Conservation (phyloP, 2,113 vertebrate species). For the Bungarus multicinctus region DNA sequence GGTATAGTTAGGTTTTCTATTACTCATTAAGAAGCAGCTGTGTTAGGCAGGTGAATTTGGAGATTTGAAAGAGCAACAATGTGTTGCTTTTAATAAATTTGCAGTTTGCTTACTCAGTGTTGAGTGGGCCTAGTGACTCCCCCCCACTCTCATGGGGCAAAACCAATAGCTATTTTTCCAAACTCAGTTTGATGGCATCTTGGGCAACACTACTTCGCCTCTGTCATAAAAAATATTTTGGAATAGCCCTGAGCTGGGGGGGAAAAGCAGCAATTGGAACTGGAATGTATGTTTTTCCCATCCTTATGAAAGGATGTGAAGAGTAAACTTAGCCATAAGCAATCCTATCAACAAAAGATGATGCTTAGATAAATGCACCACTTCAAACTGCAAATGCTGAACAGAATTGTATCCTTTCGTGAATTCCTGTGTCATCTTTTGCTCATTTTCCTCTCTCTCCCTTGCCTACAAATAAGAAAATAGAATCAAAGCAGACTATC, state of each 20-base stretch:
- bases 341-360: not conserved
- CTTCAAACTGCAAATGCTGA: not conserved
- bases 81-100: not conserved
- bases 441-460: not conserved
- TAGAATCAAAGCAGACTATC: not conserved
- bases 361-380: not conserved
- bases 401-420: not conserved
- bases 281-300: not conserved
- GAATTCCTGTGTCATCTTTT: not conserved
- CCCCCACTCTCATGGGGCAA: not conserved
- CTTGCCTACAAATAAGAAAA: not conserved
- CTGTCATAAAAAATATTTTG: not conserved
- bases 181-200: not conserved
- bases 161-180: not conserved
- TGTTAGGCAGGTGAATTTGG: not conserved
- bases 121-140: not conserved
- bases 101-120: not conserved
- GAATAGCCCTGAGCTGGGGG: not conserved
- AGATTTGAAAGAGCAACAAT: not conserved
- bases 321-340: not conserved
- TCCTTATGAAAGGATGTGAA: not conserved
- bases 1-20: not conserved
- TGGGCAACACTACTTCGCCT: not conserved
- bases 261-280: not conserved
- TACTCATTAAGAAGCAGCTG: not conserved